phyloP scores from a whole-genome alignment of 2,888 invertebrate species.

The Zaprionus lineosus region DNA sequence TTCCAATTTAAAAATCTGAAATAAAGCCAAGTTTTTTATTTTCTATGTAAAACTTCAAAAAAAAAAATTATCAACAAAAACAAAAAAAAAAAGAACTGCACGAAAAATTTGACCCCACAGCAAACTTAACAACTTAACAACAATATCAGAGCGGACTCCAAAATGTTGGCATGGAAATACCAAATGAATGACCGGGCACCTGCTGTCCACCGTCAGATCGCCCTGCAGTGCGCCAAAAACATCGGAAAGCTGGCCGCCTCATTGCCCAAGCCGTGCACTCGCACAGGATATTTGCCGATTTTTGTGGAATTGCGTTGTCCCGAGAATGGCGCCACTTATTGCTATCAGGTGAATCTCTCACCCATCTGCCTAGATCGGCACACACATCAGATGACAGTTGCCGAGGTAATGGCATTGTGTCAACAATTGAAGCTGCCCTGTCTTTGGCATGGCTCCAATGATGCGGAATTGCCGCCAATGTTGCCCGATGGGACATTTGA shows the following conservation, averaged over 20 bases:
- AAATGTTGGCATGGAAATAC: slow-evolving; percentile 40
- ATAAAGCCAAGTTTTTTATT: slow-evolving; percentile 41
- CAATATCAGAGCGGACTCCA: neutral
- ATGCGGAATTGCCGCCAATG: neutral
- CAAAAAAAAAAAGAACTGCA: neutral
- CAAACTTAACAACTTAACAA: neutral
- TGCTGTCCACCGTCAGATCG: slow-evolving; percentile 52
- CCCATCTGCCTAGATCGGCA: neutral
- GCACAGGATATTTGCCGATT: slow-evolving; percentile 48
- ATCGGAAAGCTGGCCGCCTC: slow-evolving; percentile 37
- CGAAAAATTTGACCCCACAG: neutral
- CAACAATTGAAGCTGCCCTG: slow-evolving; percentile 31
- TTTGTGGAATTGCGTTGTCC: slow-evolving; percentile 54
- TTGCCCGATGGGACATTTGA: neutral
- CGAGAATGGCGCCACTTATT: slow-evolving; percentile 36
- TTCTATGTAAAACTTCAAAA: slow-evolving; percentile 47
- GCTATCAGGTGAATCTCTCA: slow-evolving; percentile 61
- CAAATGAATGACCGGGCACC: slow-evolving; percentile 27
- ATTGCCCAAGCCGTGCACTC: slow-evolving; percentile 41
- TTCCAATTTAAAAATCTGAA: slow-evolving; percentile 46
- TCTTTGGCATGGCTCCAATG: slow-evolving; percentile 11
- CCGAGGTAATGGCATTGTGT: slow-evolving; percentile 18
- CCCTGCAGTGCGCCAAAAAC: slow-evolving; percentile 52
- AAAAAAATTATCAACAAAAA: neutral
- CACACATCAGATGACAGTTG: neutral